Percentiles rank a stretch among this genome's conserved stretches.
These are phyloP conservation scores for Synanthedon vespiformis DNA, from an alignment of 2,888 invertebrate genomes.

Conservation along the genomic window DNA sequence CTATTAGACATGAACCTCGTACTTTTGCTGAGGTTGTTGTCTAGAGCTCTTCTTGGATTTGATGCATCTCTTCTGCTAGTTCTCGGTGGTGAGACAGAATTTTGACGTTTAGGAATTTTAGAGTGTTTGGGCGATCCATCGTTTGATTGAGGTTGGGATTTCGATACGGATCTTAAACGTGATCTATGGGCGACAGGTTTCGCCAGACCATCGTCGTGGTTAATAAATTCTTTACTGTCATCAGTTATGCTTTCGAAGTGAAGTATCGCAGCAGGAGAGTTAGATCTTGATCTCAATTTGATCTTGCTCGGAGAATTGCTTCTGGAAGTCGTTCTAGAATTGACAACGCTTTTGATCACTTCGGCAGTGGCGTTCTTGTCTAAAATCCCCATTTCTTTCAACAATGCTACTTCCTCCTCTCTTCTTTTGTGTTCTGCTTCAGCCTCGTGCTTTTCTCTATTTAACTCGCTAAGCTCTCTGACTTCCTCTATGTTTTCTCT, in stretches of 20 bases:
- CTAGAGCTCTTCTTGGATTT: slow-evolving; percentile 25
- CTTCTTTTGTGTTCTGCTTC: slow-evolving; percentile 48
- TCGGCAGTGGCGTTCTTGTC: slow-evolving; percentile 38
- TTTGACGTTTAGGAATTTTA: slow-evolving; percentile 61
- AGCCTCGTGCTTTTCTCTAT: slow-evolving; percentile 60
- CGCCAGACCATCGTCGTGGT: slow-evolving; percentile 28
- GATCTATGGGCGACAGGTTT: slow-evolving; percentile 47
- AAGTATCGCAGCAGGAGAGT: slow-evolving; percentile 50
- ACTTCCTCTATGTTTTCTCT: slow-evolving; percentile 63
- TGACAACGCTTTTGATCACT: slow-evolving; percentile 25
- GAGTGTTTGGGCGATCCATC: slow-evolving; percentile 61
- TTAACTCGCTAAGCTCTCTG: slow-evolving; percentile 57
- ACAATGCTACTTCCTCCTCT: slow-evolving; percentile 58
- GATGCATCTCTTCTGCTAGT: slow-evolving; percentile 22
- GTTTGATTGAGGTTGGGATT: slow-evolving; percentile 58
- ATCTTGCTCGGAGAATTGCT: slow-evolving; percentile 53
- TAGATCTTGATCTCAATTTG: slow-evolving; percentile 51
- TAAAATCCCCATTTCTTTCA: slow-evolving; percentile 59
- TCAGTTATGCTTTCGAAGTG: slow-evolving; percentile 36
- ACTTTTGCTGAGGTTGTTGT: slow-evolving; percentile 38
- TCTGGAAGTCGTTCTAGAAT: slow-evolving; percentile 40
- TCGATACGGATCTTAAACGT: slow-evolving; percentile 41
- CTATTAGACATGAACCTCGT: slow-evolving; percentile 60
- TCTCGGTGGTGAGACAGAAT: slow-evolving; percentile 53
- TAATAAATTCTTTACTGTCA: slow-evolving; percentile 32